phyloP scores from a whole-genome alignment of 1,140 invertebrate genomes.

The Aporrectodea caliginosa region DNA sequence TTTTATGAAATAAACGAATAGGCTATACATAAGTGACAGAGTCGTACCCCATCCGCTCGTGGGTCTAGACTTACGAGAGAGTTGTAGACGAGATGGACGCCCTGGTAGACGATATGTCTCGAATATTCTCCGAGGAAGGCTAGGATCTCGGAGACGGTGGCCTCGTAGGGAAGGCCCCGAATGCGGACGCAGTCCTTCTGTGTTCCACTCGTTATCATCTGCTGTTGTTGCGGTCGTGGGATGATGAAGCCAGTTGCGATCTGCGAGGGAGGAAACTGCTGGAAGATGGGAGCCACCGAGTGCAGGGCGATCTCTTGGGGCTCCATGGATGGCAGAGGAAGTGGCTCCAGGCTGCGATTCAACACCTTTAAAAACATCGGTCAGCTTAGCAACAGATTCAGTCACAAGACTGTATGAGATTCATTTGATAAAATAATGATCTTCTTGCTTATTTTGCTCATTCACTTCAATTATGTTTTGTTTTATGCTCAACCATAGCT shows the following conservation, averaged over 20 bases:
- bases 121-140: slow-evolving; percentile 95
- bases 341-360: slow-evolving; percentile 80
- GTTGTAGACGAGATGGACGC: slow-evolving; percentile 98
- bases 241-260: background rate
- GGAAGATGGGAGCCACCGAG: slow-evolving; percentile 41
- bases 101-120: slow-evolving; percentile 94
- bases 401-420: no score
- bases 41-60: no score
- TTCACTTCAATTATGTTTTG: no score
- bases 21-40: no score
- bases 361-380: no score
- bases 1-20: no score
- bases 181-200: slow-evolving; percentile 85
- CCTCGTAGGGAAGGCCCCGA: slow-evolving; percentile 90
- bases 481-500: no score
- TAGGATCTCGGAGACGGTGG: slow-evolving; percentile 89
- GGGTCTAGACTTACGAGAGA: slow-evolving; percentile 67
- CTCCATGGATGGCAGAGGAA: slow-evolving; percentile 20
- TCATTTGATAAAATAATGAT: no score
- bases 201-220: slow-evolving; percentile 85
- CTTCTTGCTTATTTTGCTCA: no score
- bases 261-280: background rate
- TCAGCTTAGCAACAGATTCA: no score
- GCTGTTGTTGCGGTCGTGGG: slow-evolving; percentile 64
- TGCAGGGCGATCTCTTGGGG: slow-evolving; percentile 41